Evolutionary conservation across 2,113 vertebrate species (phyloP), one percentile per base, ranked within the genome.

Genomic region (Euleptes europaea): DNA sequence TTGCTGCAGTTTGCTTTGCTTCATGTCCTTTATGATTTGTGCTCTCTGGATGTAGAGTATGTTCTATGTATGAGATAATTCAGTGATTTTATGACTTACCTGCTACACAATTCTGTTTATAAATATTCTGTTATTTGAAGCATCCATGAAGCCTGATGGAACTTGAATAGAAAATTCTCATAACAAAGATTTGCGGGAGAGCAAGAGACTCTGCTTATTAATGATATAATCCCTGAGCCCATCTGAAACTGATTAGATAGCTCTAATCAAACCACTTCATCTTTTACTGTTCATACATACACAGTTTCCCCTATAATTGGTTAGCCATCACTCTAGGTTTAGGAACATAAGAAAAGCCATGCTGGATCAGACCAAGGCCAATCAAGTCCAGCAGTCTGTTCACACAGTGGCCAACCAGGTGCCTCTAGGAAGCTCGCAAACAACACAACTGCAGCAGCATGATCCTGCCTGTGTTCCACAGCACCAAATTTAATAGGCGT

Each of bases 121-220:
- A 47, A 63, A 79, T 5, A 38, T 2, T 76, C 9, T 80, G 84
- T 88, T 0, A 35, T 44, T 78, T 75, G 0, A 83, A 88, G 82
- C 78, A 2, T 69, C 86, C 82, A 26, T 2, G 11, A 54, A 86
- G 26, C 44, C 79, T 49, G 0, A 1, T 82, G 0, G 47, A 60
- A 63, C 44, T 80, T 84, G 38, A n/a, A 88, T 82, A 26, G 23
- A 77, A 83, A 78, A 74, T 31, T 81, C 47, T 83, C 80, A 70
- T 60, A 80, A 15, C 17, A 28, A 65, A 57, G 42, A 70, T 19
- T 51, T 84, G 44, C 0, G 0, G 78, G 78, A 19, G 78, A 84
- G 26, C 78, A 80, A 70, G 17, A 33, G 31, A 28, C 14, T 71
- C 54, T 88, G 83, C 57, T 60, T 57, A 19, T 35, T 82, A 40